phyloP scores from a whole-genome alignment of 1,140 invertebrate genomes.

The Formica selysi region DNA sequence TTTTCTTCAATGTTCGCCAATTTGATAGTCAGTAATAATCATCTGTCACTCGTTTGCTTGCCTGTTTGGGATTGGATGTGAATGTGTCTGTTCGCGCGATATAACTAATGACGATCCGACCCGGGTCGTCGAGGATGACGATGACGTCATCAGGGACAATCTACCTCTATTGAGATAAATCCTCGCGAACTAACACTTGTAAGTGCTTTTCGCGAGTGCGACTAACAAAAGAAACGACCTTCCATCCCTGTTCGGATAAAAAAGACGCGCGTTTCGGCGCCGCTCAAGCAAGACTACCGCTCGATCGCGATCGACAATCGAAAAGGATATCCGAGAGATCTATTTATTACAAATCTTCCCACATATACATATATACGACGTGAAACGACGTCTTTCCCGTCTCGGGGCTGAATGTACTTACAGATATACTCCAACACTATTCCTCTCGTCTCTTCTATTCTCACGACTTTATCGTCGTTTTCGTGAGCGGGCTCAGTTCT shows the following conservation, averaged over 20 bases:
- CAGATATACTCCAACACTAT: constrained; percentile 4
- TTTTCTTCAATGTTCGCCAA: constrained; percentile 9
- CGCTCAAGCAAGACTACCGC: constrained; percentile 4
- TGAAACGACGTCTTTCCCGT: background rate
- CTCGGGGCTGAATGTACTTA: constrained; percentile 50
- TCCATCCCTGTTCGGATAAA: background rate
- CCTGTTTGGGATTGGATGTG: constrained; percentile 70
- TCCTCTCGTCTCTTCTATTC: constrained; percentile 43
- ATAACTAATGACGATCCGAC: constrained; percentile 9
- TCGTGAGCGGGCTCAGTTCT: constrained; percentile 25
- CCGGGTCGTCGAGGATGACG: constrained; percentile 11
- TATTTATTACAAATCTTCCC: constrained; percentile 26
- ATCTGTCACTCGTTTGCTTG: constrained; percentile 63
- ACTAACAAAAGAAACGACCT: constrained; percentile 20
- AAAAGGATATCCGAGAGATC: constrained; percentile 31
- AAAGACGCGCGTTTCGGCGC: constrained; percentile 21
- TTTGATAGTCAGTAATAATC: constrained; percentile 34
- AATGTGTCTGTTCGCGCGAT: constrained; percentile 66
- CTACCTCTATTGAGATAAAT: constrained; percentile 51
- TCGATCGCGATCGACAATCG: constrained; percentile 45
- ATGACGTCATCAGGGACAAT: constrained; percentile 18
- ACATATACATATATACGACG: background rate
- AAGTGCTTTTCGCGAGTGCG: constrained; percentile 20
- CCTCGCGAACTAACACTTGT: constrained; percentile 44
- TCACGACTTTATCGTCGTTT: constrained; percentile 22